A percentile compares a stretch with the other conserved stretches of the same genome.
These are phyloP conservation scores for Octomys mimax DNA, from an alignment of 2,797 vertebrate genomes.

Conservation along the genomic window DNA sequence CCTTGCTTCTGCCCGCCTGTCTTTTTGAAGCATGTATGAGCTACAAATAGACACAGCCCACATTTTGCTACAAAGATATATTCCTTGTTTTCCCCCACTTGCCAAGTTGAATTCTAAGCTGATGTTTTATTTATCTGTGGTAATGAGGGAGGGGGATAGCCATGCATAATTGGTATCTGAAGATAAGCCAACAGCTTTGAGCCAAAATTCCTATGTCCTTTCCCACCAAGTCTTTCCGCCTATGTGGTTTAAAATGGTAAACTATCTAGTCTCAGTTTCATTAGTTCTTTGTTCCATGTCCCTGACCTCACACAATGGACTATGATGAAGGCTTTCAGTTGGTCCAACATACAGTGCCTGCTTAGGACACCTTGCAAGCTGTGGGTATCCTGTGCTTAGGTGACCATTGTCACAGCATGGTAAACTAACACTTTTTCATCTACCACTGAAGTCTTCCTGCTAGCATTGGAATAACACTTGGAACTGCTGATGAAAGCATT, in stretches of 20 bases:
- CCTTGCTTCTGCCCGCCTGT: background rate
- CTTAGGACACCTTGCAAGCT: background rate
- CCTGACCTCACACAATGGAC: background rate
- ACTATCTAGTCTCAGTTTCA: background rate
- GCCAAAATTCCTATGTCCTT: constrained; percentile 57
- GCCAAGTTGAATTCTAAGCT: constrained; percentile 61
- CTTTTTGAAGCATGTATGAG: background rate
- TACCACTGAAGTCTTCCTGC: background rate
- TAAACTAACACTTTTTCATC: background rate
- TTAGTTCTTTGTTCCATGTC: background rate
- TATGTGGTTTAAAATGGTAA: background rate
- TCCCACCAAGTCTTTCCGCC: constrained; percentile 34
- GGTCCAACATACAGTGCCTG: background rate
- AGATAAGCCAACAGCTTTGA: constrained; percentile 51
- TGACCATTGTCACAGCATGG: background rate
- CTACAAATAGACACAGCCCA: constrained; percentile 22
- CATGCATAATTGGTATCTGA: constrained; percentile 58
- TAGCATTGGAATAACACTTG: background rate
- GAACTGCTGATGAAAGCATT: background rate
- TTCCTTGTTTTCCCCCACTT: constrained; percentile 51
- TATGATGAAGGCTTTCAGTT: background rate
- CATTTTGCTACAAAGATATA: constrained; percentile 42
- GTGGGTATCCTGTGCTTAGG: background rate
- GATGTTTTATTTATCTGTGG: constrained; percentile 62
- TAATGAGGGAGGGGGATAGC: constrained; percentile 26